Evolutionary conservation across 2,113 vertebrate genomes (phyloP).

Genomic region (Macquaria ambigua): DNA sequence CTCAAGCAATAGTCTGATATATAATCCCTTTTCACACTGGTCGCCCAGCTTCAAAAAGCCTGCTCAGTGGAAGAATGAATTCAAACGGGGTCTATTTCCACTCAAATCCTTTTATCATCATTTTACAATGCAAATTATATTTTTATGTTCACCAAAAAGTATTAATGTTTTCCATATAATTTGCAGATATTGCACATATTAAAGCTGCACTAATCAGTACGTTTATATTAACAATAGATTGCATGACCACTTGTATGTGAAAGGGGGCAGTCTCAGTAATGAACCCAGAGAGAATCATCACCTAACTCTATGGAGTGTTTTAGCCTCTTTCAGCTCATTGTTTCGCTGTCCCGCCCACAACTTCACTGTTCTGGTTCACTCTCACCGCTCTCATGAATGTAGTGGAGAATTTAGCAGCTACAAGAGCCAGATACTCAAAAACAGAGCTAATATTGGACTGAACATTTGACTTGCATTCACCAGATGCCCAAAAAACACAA

Average conservation of each 20-base stretch:
- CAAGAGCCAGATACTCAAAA: slow-evolving; percentile 1
- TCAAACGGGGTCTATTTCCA: slow-evolving; percentile 45
- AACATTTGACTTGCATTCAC: neutral
- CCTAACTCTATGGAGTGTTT: neutral
- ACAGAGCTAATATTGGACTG: neutral
- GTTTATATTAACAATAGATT: neutral
- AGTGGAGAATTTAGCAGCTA: slow-evolving; percentile 2
- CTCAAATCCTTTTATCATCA: slow-evolving; percentile 48
- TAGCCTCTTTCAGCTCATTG: neutral
- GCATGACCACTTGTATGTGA: neutral
- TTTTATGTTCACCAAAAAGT: neutral
- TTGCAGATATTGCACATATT: slow-evolving; percentile 7
- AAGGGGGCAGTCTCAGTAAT: neutral
- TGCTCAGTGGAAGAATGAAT: slow-evolving; percentile 26
- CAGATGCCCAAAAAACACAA: neutral
- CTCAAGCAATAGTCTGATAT: slow-evolving; percentile 46
- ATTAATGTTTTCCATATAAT: neutral
- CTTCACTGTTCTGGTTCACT: neutral
- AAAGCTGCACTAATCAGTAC: neutral
- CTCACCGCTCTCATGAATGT: neutral
- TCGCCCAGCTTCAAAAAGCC: slow-evolving; percentile 41
- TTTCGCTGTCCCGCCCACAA: neutral
- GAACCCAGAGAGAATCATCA: neutral
- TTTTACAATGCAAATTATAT: slow-evolving; percentile 24
- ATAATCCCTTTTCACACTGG: slow-evolving; percentile 65